Percentiles rank a stretch among this genome's conserved stretches.
Evolutionary conservation across 1,140 invertebrate species (phyloP).

Genomic region (Brachionus asplanchnoidis): DNA sequence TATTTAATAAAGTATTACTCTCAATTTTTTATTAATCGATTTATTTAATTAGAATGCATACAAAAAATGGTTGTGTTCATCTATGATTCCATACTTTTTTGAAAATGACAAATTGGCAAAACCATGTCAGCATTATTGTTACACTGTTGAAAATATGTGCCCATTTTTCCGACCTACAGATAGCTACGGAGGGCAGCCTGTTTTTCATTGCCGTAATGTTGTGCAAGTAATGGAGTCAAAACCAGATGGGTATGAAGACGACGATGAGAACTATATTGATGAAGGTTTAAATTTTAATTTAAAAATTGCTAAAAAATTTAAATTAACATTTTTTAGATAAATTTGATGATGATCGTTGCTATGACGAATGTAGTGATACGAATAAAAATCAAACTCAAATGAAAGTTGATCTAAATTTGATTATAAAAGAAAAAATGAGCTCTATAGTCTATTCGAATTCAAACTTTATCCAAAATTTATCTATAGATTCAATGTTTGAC

Average conservation of each 20-base stretch:
- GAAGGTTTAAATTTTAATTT: slow-evolving; percentile 19
- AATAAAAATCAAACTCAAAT: neutral
- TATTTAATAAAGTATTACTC: no score
- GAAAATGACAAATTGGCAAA: neutral
- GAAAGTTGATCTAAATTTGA: neutral
- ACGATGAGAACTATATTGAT: slow-evolving; percentile 34
- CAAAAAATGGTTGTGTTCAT: slow-evolving; percentile 39
- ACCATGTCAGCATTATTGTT: slow-evolving; percentile 37
- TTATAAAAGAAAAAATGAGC: neutral
- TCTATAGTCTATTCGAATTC: neutral
- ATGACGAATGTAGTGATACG: neutral
- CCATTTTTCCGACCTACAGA: slow-evolving; percentile 36
- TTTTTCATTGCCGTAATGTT: slow-evolving; percentile 40
- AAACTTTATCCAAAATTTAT: neutral
- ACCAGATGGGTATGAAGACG: slow-evolving; percentile 40
- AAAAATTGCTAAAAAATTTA: neutral
- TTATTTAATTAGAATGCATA: slow-evolving; percentile 8
- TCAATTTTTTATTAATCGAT: no score
- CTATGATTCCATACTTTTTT: slow-evolving; percentile 8
- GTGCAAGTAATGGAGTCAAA: slow-evolving; percentile 17
- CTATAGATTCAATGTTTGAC: neutral
- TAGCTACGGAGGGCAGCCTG: slow-evolving; percentile 35
- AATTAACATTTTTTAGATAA: neutral
- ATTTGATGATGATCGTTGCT: slow-evolving; percentile 22
- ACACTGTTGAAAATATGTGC: slow-evolving; percentile 29